Percentiles rank a stretch among this genome's conserved stretches.
Evolutionary conservation across 1,140 invertebrate genomes (phyloP).

Genomic region (Cyphomyrmex costatus): DNA sequence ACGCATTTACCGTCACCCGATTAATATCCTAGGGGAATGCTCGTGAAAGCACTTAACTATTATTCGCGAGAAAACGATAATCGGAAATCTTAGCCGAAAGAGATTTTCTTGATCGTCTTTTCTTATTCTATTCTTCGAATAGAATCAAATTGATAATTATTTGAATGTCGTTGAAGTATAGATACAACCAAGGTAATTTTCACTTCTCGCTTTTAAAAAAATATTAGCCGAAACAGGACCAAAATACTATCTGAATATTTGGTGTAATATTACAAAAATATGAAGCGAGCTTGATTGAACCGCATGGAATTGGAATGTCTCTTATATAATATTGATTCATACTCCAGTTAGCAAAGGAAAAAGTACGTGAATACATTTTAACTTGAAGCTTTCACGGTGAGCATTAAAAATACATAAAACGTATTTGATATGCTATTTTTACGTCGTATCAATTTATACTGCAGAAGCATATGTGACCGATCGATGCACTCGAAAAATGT

Average conservation of each 20-base stretch:
- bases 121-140: too few relatives aligned
- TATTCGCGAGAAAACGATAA: slow-evolving; percentile 20
- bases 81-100: slow-evolving; percentile 11
- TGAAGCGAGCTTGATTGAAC: slow-evolving; percentile 24
- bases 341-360: slow-evolving; percentile 1
- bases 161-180: not conserved
- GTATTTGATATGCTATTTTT: slow-evolving; percentile 48
- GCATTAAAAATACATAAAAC: slow-evolving; percentile 30
- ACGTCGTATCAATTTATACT: slow-evolving; percentile 35
- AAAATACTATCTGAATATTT: slow-evolving; percentile 1
- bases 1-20: slow-evolving; percentile 36
- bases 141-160: not conserved
- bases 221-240: not conserved
- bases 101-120: not conserved
- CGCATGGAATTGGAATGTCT: slow-evolving; percentile 2
- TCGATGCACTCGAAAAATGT: slow-evolving; percentile 6
- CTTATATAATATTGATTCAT: slow-evolving; percentile 43
- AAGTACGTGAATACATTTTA: slow-evolving; percentile 26
- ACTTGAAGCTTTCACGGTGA: slow-evolving; percentile 7
- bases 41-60: slow-evolving; percentile 32
- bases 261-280: slow-evolving; percentile 17
- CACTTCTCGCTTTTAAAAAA: not conserved
- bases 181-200: not conserved
- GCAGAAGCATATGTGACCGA: slow-evolving; percentile 22
- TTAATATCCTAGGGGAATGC: slow-evolving; percentile 35